These are phyloP conservation scores for Alloplasta piceator DNA, from an alignment of 2,888 invertebrate genomes.

Conservation along the genomic window DNA sequence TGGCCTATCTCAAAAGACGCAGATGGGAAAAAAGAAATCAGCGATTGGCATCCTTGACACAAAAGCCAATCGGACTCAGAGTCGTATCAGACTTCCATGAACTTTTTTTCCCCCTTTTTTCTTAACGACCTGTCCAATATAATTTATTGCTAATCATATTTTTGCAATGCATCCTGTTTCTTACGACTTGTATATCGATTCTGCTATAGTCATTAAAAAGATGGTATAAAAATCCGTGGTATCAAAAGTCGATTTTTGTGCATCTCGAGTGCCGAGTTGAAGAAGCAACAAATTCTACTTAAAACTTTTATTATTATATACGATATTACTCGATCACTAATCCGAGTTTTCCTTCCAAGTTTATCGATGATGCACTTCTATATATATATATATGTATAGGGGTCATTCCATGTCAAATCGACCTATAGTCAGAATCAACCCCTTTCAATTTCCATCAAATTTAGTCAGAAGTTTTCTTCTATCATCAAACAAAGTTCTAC, in stretches of 20 bases:
- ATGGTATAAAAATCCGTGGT: not conserved
- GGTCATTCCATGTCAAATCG: too few relatives aligned
- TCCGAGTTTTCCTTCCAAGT: conserved; percentile 19
- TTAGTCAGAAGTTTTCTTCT: too few relatives aligned
- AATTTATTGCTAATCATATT: too few relatives aligned
- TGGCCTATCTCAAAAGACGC: not conserved
- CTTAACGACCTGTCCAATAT: too few relatives aligned
- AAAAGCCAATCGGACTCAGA: too few relatives aligned
- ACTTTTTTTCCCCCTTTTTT: too few relatives aligned
- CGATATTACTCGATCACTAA: conserved; percentile 19
- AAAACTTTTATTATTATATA: conserved; percentile 25
- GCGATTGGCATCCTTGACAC: not conserved
- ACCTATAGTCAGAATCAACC: too few relatives aligned
- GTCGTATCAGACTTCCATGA: too few relatives aligned
- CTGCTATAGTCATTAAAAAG: not conserved
- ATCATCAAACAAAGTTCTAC: too few relatives aligned
- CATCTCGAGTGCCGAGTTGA: conserved; percentile 6
- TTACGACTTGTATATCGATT: too few relatives aligned
- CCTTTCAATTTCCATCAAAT: too few relatives aligned
- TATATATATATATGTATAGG: conserved; percentile 17
- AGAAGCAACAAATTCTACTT: conserved; percentile 20
- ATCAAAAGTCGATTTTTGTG: not conserved
- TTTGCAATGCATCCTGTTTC: too few relatives aligned
- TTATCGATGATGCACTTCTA: conserved; percentile 13
- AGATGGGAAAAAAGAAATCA: not conserved